Conservation (phyloP, 2,888 invertebrate genomes). For the Fissipunctia ypsillon region DNA sequence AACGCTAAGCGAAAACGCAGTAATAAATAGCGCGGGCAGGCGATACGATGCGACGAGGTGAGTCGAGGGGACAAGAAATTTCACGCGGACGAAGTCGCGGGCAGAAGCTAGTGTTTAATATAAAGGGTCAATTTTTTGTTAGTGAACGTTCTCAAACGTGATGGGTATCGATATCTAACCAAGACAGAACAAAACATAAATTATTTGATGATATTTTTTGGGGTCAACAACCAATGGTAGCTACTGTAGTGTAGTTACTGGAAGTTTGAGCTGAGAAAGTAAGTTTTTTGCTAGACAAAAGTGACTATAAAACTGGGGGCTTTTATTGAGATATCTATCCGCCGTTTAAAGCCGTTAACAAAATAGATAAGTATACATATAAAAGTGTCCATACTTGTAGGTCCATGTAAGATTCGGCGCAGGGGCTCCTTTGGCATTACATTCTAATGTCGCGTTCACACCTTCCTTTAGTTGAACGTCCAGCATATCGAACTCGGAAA, state of each 20-base stretch:
- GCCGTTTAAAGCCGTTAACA: neutral
- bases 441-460: slow-evolving; percentile 83
- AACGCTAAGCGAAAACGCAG: too few relatives aligned
- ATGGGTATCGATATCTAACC: neutral
- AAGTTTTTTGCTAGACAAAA: neutral
- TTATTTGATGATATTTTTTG: neutral
- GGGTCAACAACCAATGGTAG: neutral
- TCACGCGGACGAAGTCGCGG: too few relatives aligned
- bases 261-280: neutral
- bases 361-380: neutral
- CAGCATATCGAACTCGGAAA: slow-evolving; percentile 82
- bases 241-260: neutral
- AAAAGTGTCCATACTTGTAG: slow-evolving; percentile 76
- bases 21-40: too few relatives aligned
- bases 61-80: too few relatives aligned
- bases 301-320: neutral
- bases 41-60: too few relatives aligned
- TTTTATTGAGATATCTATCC: neutral
- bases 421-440: slow-evolving; percentile 85
- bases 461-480: slow-evolving; percentile 84
- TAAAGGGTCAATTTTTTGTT: neutral
- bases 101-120: too few relatives aligned
- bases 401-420: slow-evolving; percentile 84
- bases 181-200: neutral
- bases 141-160: neutral